Conservation (phyloP, 2,888 invertebrate genomes). For the Arenicola marina region DNA sequence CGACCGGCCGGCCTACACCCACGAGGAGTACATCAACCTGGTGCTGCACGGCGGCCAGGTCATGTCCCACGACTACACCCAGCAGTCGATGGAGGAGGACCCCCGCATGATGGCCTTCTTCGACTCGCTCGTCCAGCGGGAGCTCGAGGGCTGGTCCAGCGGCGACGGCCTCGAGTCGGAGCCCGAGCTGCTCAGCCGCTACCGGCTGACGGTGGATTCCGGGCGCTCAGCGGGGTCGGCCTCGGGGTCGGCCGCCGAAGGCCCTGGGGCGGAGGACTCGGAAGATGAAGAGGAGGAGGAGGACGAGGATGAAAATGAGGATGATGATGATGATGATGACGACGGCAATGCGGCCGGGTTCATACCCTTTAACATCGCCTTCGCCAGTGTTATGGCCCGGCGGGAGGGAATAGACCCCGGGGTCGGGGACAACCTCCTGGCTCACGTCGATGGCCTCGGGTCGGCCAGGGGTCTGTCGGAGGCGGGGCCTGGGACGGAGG, state of each 20-base stretch:
- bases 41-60: constrained; percentile 79
- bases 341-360: background rate
- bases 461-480: background rate
- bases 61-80: constrained; percentile 80
- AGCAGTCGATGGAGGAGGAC: constrained; percentile 82
- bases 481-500: background rate
- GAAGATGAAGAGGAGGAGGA: too few species aligned
- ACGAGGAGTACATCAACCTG: constrained; percentile 79
- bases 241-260: background rate
- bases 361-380: background rate
- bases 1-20: background rate
- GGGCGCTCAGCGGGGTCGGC: background rate
- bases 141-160: constrained; percentile 72
- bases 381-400: background rate
- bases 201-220: background rate
- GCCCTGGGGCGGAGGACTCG: too few species aligned
- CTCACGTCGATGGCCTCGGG: background rate
- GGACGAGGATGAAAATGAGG: too few species aligned
- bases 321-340: too few species aligned
- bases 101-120: constrained; percentile 97
- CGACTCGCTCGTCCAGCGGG: constrained; percentile 88
- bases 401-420: too few species aligned
- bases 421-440: background rate
- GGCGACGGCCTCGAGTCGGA: constrained; percentile 34
- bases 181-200: background rate